phyloP scores from a whole-genome alignment of 2,888 invertebrate genomes.

The Mayetiola destructor region DNA sequence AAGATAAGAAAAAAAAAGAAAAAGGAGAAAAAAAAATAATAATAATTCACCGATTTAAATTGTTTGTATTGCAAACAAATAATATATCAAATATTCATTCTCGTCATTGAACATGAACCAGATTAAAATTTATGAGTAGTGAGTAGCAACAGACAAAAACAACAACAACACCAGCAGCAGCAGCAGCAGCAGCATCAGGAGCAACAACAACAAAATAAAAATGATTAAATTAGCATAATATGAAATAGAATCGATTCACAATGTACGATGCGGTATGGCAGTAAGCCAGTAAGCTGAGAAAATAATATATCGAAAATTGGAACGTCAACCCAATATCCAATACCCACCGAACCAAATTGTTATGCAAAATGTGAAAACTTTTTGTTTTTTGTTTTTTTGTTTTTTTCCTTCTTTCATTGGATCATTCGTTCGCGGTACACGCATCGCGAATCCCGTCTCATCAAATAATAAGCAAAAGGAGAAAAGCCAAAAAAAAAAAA shows the following conservation, averaged over 20 bases:
- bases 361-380: neutral
- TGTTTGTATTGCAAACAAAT: slow-evolving; percentile 11
- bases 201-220: no score
- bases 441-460: no score
- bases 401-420: neutral
- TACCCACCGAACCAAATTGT: no score
- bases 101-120: slow-evolving; percentile 11
- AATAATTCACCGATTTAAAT: neutral
- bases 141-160: no score
- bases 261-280: neutral
- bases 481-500: neutral
- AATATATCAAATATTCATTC: slow-evolving; percentile 13
- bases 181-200: no score
- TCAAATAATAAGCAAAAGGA: no score
- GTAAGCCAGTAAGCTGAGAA: slow-evolving; percentile 4
- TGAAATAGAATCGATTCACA: no score
- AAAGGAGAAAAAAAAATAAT: neutral
- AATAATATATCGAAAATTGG: no score
- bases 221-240: slow-evolving; percentile 12
- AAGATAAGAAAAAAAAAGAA: neutral
- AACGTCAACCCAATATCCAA: no score
- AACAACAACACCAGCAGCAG: no score
- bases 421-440: no score
- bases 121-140: slow-evolving; percentile 12
- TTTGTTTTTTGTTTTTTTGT: neutral